Conservation (phyloP, 1,140 invertebrate genomes). For the Rhyzopertha dominica region DNA sequence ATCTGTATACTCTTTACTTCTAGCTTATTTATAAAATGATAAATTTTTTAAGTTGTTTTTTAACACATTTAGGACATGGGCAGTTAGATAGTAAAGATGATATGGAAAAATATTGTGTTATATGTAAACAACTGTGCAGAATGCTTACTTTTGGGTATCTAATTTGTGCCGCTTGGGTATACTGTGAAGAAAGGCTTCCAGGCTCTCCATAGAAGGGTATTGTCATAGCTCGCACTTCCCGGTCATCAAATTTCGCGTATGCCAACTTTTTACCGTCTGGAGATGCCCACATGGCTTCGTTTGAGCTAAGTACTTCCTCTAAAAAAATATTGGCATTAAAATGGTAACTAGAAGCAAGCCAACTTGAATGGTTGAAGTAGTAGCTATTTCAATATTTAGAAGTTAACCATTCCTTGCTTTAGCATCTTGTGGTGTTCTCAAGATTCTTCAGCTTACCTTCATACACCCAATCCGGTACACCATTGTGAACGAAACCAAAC, state of each 20-base stretch:
- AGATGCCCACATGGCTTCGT: slow-evolving; percentile 87
- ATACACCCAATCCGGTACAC: slow-evolving; percentile 77
- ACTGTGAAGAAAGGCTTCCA: slow-evolving; percentile 58
- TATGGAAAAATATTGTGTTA: too few species aligned
- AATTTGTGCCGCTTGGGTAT: slow-evolving; percentile 62
- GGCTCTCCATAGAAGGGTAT: slow-evolving; percentile 64
- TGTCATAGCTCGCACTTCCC: slow-evolving; percentile 57
- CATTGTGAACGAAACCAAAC: slow-evolving; percentile 62
- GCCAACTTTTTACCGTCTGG: slow-evolving; percentile 71
- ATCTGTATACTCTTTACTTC: too few species aligned
- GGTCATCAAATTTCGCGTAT: slow-evolving; percentile 83
- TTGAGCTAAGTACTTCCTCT: slow-evolving; percentile 88
- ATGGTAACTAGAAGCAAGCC: not conserved
- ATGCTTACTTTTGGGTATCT: slow-evolving; percentile 79
- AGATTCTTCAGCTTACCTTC: slow-evolving; percentile 58
- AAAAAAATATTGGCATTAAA: slow-evolving; percentile 40
- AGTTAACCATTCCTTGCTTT: too few species aligned
- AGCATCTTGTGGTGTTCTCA: not conserved
- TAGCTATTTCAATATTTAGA: not conserved
- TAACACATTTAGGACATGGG: too few species aligned
- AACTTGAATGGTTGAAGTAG: not conserved
- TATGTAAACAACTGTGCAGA: too few species aligned
- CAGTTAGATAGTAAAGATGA: too few species aligned
- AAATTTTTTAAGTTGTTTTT: not conserved
- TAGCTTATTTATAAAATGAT: not conserved